Evolutionary conservation across 2,888 invertebrate species (phyloP), one percentile per base, ranked within the genome.

Genomic region (Cryptops parisi): DNA sequence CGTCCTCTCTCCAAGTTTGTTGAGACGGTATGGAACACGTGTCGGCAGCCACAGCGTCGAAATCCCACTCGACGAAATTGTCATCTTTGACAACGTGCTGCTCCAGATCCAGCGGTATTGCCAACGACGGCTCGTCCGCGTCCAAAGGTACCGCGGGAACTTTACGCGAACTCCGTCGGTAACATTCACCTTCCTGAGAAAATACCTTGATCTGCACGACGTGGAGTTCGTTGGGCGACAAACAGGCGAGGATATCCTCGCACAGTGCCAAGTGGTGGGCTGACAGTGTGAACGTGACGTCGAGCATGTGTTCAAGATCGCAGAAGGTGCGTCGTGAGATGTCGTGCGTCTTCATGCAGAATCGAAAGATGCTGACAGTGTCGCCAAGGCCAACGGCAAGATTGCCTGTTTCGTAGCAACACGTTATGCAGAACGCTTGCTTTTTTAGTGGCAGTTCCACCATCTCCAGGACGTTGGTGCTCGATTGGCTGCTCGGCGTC

Each of bases 271-370:
- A 68, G 53, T 75, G 72, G 2, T 70, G 66, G 3, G 81, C 80
- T 19, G 70, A 63, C 64, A 83, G 82, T 54, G 76, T 74, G 47
- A 82, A 68, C 59, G 78, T 78, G 1, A 84, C 68, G 44, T 76
- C 74, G 62, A 82, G 74, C 27, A 79, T 77, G 48, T 80, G 78
- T 59, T 81, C 76, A 63, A 82, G 82, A 63, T 82, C 82, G 46
- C 81, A 73, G 62, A 81, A 82, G 56, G 76, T 76, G 58, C 78
- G 72, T 62, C 78, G 78, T 1, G 81, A 80, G 45, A 77, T 76
- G 60, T 80, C 80, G 62, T 82, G 81, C 0, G 76, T 76, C 61
- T 79, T 78, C 9, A 78, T 70, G 57, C 76, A 75, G 57, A 79
- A 79, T 62, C 76, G 75, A 60, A 80, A 82, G 17, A 77, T 62